Evolutionary conservation across 37 sponge, comb jelly and placozoan genomes (phyloP).

Genomic region (Diacarnus erythraeanus): DNA sequence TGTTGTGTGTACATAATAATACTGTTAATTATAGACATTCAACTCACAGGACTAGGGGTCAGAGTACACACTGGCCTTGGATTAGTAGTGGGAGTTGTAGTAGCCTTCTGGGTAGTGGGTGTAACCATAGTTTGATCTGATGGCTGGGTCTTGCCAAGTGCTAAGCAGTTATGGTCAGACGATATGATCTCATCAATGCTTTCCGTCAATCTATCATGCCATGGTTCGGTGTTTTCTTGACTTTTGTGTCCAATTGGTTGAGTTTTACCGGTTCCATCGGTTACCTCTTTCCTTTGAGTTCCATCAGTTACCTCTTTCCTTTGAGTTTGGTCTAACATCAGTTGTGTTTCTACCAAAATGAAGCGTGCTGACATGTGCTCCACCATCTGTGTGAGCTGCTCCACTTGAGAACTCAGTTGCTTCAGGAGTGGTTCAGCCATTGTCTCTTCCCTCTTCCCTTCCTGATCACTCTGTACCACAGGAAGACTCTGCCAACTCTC

Average conservation of each 20-base stretch:
- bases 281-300: not conserved
- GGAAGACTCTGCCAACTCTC: not conserved
- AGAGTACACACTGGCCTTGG: no score
- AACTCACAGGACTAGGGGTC: no score
- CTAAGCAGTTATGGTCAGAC: no score
- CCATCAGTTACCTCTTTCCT: not conserved
- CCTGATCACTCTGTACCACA: not conserved
- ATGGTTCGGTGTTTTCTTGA: no score
- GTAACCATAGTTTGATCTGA: no score
- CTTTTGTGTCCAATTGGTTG: no score
- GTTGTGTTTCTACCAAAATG: constrained; percentile 71
- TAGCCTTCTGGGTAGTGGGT: no score
- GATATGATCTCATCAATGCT: no score
- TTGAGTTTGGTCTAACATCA: constrained; percentile 19
- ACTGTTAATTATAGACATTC: not conserved
- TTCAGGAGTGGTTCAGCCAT: not conserved
- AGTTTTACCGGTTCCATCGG: no score
- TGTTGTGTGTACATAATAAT: not conserved
- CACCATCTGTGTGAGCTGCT: constrained; percentile 50
- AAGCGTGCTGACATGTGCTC: constrained; percentile 69
- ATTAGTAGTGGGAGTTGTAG: no score
- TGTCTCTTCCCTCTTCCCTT: constrained; percentile 6
- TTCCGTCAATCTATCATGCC: no score
- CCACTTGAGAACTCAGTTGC: constrained; percentile 16
- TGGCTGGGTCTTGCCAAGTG: no score